phyloP scores from a whole-genome alignment of 2,888 invertebrate genomes.

The Drosophila limbata region DNA sequence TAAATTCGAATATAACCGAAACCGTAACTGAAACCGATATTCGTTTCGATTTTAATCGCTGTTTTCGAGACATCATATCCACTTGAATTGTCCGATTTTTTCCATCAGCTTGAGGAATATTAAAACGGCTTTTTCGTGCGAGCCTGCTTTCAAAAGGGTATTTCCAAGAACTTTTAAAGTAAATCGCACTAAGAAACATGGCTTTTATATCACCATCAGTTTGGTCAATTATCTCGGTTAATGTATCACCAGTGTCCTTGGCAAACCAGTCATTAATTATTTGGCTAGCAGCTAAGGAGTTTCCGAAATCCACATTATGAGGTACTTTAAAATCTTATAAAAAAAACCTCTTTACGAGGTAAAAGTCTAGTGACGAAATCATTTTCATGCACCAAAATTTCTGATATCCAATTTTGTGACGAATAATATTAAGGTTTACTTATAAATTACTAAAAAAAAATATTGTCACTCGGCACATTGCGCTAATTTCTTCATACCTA shows the following conservation, averaged over 20 bases:
- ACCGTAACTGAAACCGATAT: too few relatives aligned
- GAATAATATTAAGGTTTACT: too few relatives aligned
- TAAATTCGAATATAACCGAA: too few relatives aligned
- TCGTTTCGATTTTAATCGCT: too few relatives aligned
- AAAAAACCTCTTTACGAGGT: too few relatives aligned
- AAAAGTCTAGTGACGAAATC: too few relatives aligned
- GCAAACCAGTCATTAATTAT: slow-evolving; percentile 1
- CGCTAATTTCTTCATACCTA: too few relatives aligned
- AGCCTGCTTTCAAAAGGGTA: background rate
- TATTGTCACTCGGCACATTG: too few relatives aligned
- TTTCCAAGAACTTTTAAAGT: slow-evolving; percentile 1
- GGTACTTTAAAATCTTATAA: background rate
- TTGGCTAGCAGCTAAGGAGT: background rate
- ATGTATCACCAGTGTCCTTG: background rate
- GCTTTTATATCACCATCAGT: background rate
- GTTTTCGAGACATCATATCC: background rate
- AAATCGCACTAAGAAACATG: background rate
- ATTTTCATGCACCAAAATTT: too few relatives aligned
- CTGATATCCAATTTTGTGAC: too few relatives aligned
- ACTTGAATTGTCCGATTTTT: background rate
- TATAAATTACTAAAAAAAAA: too few relatives aligned
- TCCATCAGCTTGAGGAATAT: background rate
- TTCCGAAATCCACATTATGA: background rate
- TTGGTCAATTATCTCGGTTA: slow-evolving; percentile 1
- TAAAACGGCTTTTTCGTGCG: background rate